Conservation (phyloP, 37 sponge, comb jelly and placozoan species). For the Eunapius fragilis region DNA sequence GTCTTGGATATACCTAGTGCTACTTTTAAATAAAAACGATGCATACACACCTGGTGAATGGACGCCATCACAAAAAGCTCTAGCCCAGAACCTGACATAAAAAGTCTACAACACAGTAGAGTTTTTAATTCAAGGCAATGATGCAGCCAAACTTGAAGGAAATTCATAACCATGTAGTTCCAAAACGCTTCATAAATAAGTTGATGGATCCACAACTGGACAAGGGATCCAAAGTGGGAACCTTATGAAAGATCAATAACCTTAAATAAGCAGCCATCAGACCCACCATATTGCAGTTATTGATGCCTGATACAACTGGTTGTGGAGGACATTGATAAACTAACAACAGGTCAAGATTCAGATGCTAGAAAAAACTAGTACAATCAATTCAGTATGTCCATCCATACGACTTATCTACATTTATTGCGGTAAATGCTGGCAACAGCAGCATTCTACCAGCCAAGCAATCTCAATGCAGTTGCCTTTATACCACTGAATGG, state of each 20-base stretch:
- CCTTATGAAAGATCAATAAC: background rate
- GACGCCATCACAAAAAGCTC: background rate
- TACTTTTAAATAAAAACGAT: background rate
- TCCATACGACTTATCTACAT: background rate
- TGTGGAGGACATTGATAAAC: background rate
- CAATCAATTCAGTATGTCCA: background rate
- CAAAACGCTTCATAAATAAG: background rate
- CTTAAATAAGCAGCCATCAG: background rate
- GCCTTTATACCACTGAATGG: no score
- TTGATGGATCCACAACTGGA: background rate
- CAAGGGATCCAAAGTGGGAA: background rate
- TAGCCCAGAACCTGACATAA: background rate
- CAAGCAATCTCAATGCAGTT: background rate
- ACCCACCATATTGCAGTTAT: background rate
- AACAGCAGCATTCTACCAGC: background rate
- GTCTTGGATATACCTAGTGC: background rate
- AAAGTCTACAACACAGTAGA: background rate
- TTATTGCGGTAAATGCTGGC: background rate
- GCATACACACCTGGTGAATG: slow-evolving; percentile 8
- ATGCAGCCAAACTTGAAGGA: background rate
- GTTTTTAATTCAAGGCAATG: background rate
- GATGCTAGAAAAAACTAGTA: background rate
- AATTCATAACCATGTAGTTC: background rate
- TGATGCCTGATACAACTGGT: background rate
- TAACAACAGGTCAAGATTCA: background rate